phyloP scores from a whole-genome alignment of 2,113 vertebrate species.

The Sciurus niger region DNA sequence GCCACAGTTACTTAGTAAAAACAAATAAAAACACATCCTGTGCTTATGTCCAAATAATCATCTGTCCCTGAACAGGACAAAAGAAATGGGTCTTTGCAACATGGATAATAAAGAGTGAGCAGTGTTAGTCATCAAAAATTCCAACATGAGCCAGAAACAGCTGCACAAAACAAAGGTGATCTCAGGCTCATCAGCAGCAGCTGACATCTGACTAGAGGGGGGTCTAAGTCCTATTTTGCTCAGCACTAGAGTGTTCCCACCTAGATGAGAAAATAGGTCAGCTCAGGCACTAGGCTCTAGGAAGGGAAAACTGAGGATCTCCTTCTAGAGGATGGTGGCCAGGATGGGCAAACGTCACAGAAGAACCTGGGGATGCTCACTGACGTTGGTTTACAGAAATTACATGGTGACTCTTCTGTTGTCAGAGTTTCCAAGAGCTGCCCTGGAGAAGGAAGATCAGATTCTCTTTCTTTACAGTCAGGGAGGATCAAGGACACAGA shows the following conservation, averaged over 20 bases:
- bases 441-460: background rate
- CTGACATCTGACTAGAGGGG: background rate
- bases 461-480: background rate
- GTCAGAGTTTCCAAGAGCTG: background rate
- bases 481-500: background rate
- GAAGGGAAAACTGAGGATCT: background rate
- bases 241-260: accelerated
- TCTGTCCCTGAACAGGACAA: background rate
- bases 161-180: background rate
- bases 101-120: background rate
- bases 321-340: background rate
- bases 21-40: background rate
- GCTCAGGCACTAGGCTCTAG: no score
- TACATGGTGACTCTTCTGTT: background rate
- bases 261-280: background rate
- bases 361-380: background rate
- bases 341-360: background rate
- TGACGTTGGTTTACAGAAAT: background rate
- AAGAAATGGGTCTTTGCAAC: background rate
- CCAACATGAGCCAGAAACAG: background rate
- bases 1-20: background rate
- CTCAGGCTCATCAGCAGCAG: background rate
- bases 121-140: background rate
- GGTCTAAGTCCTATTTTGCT: background rate
- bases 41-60: background rate